Conservation (phyloP, 2,888 invertebrate genomes). For the Parochlus steinenii region DNA sequence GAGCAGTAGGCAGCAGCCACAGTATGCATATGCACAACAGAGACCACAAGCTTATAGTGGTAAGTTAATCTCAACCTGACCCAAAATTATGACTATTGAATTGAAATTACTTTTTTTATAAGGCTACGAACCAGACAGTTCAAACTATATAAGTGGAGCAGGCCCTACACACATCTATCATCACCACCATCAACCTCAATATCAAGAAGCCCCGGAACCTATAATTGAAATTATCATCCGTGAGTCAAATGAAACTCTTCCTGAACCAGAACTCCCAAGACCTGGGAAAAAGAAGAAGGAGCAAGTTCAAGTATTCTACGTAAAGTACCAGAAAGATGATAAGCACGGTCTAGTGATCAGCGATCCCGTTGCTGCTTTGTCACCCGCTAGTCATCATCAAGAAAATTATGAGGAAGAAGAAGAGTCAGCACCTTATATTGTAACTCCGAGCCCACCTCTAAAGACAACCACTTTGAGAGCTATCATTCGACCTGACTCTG, state of each 20-base stretch:
- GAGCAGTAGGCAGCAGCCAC: too few relatives aligned
- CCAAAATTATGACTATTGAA: too few relatives aligned
- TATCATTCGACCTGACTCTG: slow-evolving; percentile 74
- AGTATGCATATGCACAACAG: too few relatives aligned
- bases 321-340: slow-evolving; percentile 76
- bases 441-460: slow-evolving; percentile 36
- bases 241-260: slow-evolving; percentile 67
- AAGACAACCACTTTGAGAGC: slow-evolving; percentile 65
- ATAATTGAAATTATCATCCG: slow-evolving; percentile 86
- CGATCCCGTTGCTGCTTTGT: slow-evolving; percentile 60
- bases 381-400: slow-evolving; percentile 47
- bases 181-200: slow-evolving; percentile 33
- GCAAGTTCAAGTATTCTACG: slow-evolving; percentile 80
- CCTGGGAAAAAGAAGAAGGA: slow-evolving; percentile 48
- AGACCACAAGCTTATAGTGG: too few relatives aligned
- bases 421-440: slow-evolving; percentile 30
- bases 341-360: slow-evolving; percentile 61
- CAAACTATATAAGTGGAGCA: slow-evolving; percentile 20
- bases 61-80: not conserved
- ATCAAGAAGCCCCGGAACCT: slow-evolving; percentile 66
- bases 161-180: slow-evolving; percentile 15
- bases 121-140: slow-evolving; percentile 17
- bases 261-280: slow-evolving; percentile 29
- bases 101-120: slow-evolving; percentile 3
- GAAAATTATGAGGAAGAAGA: slow-evolving; percentile 34